These are phyloP conservation scores for Saxicola maurus DNA, from an alignment of 2,797 vertebrate species.

Conservation along the genomic window DNA sequence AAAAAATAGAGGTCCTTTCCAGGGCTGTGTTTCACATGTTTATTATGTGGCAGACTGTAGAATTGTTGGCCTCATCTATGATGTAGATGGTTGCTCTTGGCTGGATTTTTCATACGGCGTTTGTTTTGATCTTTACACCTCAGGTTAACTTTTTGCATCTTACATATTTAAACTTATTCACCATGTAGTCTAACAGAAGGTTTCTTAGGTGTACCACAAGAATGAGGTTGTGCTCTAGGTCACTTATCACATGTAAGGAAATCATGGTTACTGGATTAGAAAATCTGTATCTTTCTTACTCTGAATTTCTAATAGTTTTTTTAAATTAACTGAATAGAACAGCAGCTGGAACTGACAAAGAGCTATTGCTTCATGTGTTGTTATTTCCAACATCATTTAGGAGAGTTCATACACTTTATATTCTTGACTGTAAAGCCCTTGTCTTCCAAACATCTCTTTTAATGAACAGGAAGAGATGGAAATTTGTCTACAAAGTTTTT, in stretches of 20 bases:
- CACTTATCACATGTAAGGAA: background rate
- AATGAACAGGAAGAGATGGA: background rate
- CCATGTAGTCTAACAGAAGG: background rate
- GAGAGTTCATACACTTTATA: background rate
- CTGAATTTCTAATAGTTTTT: background rate
- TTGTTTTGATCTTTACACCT: background rate
- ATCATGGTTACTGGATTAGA: slow-evolving; percentile 1
- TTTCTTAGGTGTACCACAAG: background rate
- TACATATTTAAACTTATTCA: background rate
- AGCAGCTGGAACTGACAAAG: background rate
- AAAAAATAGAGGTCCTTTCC: background rate
- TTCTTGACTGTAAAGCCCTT: background rate
- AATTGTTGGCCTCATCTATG: background rate
- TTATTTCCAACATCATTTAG: background rate
- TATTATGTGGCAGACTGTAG: background rate
- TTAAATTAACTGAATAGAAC: slow-evolving; percentile 20
- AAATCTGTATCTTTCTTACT: background rate
- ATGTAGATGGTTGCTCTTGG: background rate
- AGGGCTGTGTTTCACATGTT: background rate
- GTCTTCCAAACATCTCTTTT: slow-evolving; percentile 5
- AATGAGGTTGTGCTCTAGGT: background rate
- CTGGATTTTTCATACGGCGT: background rate
- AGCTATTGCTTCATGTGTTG: background rate
- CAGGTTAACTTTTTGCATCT: background rate
- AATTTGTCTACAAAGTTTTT: background rate